phyloP scores from a whole-genome alignment of 2,113 vertebrate genomes.

The Phalacrocorax pelagicus region DNA sequence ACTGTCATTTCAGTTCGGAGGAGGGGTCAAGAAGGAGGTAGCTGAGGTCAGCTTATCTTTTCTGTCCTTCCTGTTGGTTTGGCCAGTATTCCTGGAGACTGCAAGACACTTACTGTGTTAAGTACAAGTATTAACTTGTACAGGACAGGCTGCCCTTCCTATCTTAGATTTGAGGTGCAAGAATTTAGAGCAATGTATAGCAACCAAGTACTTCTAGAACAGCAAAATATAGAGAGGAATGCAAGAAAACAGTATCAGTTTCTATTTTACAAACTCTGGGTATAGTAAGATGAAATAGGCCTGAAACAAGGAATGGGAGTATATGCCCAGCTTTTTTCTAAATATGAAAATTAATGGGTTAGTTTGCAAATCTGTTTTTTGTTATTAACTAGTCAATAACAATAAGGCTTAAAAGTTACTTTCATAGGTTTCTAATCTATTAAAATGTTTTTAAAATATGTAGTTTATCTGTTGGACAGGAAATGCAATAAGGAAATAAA shows the following conservation, averaged over 20 bases:
- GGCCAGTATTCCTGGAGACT: not conserved
- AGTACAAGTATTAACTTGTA: not conserved
- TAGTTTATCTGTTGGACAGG: not conserved
- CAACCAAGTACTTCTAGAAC: not conserved
- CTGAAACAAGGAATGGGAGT: slow-evolving; percentile 46
- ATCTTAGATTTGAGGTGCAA: not conserved
- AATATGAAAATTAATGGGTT: slow-evolving; percentile 42
- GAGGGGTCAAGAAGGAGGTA: not conserved
- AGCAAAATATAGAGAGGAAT: slow-evolving; percentile 5
- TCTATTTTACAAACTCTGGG: slow-evolving; percentile 1
- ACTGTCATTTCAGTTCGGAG: not conserved
- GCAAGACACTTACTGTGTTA: not conserved
- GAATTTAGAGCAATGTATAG: not conserved
- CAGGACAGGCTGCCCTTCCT: not conserved
- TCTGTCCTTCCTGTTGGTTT: not conserved
- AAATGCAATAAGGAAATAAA: slow-evolving; percentile 42
- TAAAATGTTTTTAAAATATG: slow-evolving; percentile 37
- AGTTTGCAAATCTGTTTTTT: slow-evolving; percentile 36
- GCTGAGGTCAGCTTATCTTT: not conserved
- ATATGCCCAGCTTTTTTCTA: slow-evolving; percentile 22
- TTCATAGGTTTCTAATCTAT: slow-evolving; percentile 18
- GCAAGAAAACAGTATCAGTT: not conserved
- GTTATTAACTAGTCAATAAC: slow-evolving; percentile 30
- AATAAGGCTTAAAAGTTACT: slow-evolving; percentile 36
- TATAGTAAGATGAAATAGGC: slow-evolving; percentile 37